Percentiles rank a stretch among this genome's conserved stretches.
These are phyloP conservation scores for Athene noctua DNA, from an alignment of 2,113 vertebrate species.

Conservation along the genomic window DNA sequence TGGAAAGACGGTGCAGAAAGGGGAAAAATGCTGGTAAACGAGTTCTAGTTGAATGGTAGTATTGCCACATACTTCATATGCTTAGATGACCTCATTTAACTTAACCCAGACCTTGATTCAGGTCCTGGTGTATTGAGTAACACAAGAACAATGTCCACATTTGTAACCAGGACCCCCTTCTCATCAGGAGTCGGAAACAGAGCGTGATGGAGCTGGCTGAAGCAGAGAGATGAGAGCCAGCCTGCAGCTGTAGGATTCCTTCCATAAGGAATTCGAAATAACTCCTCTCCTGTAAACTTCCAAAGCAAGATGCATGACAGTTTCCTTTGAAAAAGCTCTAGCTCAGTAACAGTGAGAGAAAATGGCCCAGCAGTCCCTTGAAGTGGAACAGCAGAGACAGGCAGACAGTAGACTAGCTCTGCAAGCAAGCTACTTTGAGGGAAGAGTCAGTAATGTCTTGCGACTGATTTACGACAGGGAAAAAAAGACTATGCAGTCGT, in stretches of 20 bases:
- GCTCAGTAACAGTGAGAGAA: neutral
- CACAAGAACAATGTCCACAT: neutral
- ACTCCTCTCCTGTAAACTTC: neutral
- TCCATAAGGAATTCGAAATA: neutral
- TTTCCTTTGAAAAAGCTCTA: neutral
- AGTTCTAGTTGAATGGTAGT: neutral
- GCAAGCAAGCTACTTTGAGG: neutral
- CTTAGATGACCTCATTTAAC: neutral
- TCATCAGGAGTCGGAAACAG: neutral
- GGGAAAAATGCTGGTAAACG: neutral
- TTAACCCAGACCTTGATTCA: neutral
- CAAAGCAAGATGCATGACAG: neutral
- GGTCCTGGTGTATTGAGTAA: neutral
- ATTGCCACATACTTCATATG: neutral
- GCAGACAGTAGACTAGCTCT: neutral
- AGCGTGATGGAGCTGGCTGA: neutral
- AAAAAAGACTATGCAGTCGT: neutral
- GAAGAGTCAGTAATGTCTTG: neutral
- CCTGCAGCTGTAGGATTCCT: rapidly evolving
- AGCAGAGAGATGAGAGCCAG: neutral
- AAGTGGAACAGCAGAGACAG: neutral
- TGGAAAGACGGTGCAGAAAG: neutral
- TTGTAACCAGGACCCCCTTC: neutral
- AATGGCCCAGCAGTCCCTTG: neutral
- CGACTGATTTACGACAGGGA: neutral